A percentile compares a stretch with the other conserved stretches of the same genome.
Conservation (phyloP, 2,113 vertebrate species). For the Tautogolabrus adspersus region DNA sequence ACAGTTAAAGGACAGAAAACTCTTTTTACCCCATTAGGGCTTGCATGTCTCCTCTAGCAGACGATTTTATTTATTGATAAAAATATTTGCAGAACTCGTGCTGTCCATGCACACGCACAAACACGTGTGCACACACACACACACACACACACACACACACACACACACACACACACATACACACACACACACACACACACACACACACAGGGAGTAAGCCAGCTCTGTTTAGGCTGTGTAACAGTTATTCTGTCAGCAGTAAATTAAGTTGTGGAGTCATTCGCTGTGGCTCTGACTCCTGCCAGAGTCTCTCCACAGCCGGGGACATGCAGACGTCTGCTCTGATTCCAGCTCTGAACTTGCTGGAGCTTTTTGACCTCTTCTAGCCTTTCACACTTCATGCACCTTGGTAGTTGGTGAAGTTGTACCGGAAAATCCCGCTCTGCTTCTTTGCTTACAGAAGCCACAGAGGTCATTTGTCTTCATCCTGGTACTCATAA, state of each 20-base stretch:
- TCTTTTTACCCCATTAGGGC: slow-evolving; percentile 20
- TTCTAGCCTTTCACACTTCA: no score
- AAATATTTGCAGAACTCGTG: slow-evolving; percentile 35
- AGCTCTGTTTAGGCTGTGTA: slow-evolving; percentile 39
- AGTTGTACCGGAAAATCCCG: neutral
- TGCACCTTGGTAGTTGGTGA: no score
- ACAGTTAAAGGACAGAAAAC: slow-evolving; percentile 16
- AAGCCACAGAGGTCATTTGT: slow-evolving; percentile 26
- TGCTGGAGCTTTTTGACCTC: no score
- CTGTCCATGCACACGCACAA: slow-evolving; percentile 10
- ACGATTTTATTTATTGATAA: slow-evolving; percentile 29
- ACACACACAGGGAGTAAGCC: slow-evolving; percentile 16
- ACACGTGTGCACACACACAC: slow-evolving; percentile 11
- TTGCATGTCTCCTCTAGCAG: slow-evolving; percentile 25
- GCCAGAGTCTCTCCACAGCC: neutral
- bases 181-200: no score
- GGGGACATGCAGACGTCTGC: slow-evolving; percentile 7
- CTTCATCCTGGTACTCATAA: slow-evolving; percentile 32
- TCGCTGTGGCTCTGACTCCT: slow-evolving; percentile 2
- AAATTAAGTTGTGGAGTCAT: no score
- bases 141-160: slow-evolving; percentile 9
- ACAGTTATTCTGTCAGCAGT: slow-evolving; percentile 41
- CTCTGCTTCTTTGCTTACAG: neutral
- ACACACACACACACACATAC: neutral
- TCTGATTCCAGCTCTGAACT: neutral